Base-by-base conservation (phyloP, 2,888 invertebrate species). In the Eupithecia vulgata region DNA sequence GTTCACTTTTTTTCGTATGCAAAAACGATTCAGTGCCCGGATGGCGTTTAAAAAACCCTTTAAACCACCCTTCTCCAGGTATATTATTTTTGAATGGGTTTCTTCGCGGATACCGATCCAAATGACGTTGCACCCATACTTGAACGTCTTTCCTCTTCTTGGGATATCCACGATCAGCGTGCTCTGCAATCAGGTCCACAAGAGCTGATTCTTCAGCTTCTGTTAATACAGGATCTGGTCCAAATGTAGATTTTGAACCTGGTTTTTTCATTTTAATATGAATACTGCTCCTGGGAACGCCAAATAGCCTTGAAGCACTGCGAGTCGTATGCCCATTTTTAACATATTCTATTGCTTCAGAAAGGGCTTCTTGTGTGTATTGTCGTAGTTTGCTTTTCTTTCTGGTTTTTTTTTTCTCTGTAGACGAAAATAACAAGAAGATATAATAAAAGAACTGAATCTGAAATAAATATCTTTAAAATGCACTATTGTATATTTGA, bases 151-250 rank as follows among this genome's bases (percentile, higher is more conserved):
- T 17, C 17, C 30, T 30, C 30, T 17, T 61, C 34, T 34, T 61
- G 17, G 61, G 61, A 15, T 7, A 17, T 34, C 61, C 61, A 34
- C 30, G 30, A 17, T 34, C 30, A 30, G 30, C 30, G 7, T 61
- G 30, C 3, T 25, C 17, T 17, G 17, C 30, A 30, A 61, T 34
- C 2, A 61, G 15, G 17, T 61, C 30, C 8, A 61, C 61, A 25
- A 61, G 61, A 25, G 61, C 34, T 6, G 61, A 61, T 61, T 61
- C 61, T 61, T 61, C 61, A 61, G 61, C 34, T 30, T 61, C 34
- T 17, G 61, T 61, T 34, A 61, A 17, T 15, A 61, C 34, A n/a
- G 65, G 40, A 65, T n/a, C 21, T 65, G 40, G 35, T 37, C 40
- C 40, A n/a, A 13, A 37, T 37, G n/a, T 40, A 17, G 25, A 34